Base-by-base conservation (phyloP, 2,797 vertebrate species). In the Glossophaga mutica region DNA sequence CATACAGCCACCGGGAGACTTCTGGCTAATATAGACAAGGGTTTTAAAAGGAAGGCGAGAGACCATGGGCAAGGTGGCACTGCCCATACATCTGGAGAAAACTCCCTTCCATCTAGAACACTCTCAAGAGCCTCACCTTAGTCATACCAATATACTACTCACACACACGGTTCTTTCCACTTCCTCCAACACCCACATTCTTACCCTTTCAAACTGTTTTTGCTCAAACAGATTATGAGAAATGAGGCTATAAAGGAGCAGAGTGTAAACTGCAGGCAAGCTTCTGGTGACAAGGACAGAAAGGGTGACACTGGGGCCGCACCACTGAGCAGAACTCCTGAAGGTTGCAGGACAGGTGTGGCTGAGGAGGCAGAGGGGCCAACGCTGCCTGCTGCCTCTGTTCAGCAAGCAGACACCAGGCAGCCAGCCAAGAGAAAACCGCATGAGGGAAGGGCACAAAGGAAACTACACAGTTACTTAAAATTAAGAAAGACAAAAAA, bases 221-320 rank as follows among this genome's bases (percentile, higher is more conserved):
- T 48, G 32, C 46, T 76, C 22, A 79, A 50, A 55, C 6, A 22
- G 29, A 73, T 86, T 37, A 74, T 71, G 52, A 90, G 78, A 96
- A 83, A 14, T 22, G 39, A 57, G 32, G 87, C 42, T 50, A 32
- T 9, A n/a, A 74, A 39, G 39, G 88, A n/a, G 16, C 70, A 74
- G 74, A 55, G 55, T 74, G 24, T 14, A 83, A 42, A 65, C 22
- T 32, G 46, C 18, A 42, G n/a, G 71, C 68, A 55, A 83, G 50
- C 9, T 90, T 81, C 65, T 34, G 70, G 29, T 15, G 34, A 81
- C 44, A 26, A 39, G 12, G 29, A 46, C 39, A 77, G 81, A 68
- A 11, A 37, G 8, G 37, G 26, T 32, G 78, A 37, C 48, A 1
- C 26, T 3, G 65, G 26, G 84, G 70, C 81, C 29, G 15, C 34